A percentile compares a stretch with the other conserved stretches of the same genome.
Conservation (phyloP, 2,888 invertebrate genomes). For the Phymatocera aterrima region DNA sequence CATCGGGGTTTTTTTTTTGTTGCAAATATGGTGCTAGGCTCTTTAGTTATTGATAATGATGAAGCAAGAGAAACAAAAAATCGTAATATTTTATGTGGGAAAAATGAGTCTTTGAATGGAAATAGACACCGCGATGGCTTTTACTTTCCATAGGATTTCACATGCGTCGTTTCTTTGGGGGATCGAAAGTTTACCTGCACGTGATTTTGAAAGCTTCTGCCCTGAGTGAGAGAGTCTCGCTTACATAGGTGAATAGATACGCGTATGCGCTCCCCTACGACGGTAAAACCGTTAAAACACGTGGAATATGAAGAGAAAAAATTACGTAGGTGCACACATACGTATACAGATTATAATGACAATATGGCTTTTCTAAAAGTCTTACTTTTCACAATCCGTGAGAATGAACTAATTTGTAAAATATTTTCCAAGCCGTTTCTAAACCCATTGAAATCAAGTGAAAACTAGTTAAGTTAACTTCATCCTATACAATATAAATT, state of each 20-base stretch:
- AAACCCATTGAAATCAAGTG: conserved; percentile 44
- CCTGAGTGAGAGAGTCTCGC: background rate
- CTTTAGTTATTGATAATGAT: background rate
- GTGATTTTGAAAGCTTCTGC: conserved; percentile 21
- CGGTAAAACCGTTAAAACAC: too few relatives aligned
- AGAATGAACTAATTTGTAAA: conserved; percentile 26
- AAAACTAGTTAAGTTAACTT: too few relatives aligned
- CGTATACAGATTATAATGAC: background rate
- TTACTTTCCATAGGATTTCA: conserved; percentile 12
- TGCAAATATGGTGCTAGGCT: background rate
- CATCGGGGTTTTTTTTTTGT: background rate
- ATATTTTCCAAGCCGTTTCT: conserved; percentile 32
- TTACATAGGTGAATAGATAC: background rate
- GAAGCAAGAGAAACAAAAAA: background rate
- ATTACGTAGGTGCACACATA: background rate
- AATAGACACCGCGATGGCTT: conserved; percentile 4
- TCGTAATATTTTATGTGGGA: background rate
- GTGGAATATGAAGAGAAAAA: too few relatives aligned
- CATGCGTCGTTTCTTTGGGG: background rate
- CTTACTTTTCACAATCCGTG: background rate
- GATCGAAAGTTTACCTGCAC: background rate
- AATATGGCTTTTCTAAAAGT: background rate
- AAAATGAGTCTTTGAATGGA: background rate
- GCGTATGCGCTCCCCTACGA: background rate
- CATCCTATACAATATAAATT: too few relatives aligned